Evolutionary conservation across 2,113 vertebrate genomes (phyloP).

Genomic region (Psammodynastes pulverulentus): DNA sequence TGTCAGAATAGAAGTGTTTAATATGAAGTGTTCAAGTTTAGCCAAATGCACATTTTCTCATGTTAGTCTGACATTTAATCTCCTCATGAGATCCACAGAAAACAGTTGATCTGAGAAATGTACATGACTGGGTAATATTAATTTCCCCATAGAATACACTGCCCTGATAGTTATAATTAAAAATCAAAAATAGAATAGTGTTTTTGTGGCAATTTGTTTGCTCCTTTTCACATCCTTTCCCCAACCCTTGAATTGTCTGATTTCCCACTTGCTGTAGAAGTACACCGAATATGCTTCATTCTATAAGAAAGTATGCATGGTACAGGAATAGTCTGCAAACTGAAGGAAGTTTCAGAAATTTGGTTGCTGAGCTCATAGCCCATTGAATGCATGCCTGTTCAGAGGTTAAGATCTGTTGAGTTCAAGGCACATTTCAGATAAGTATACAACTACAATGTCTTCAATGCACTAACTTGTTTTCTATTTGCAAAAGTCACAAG

Average conservation of each 20-base stretch:
- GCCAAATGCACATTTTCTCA: background rate
- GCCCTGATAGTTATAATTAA: background rate
- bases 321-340: background rate
- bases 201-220: background rate
- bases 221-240: background rate
- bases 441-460: background rate
- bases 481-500: background rate
- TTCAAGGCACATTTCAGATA: background rate
- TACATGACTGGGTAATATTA: background rate
- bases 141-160: background rate
- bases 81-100: background rate
- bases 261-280: background rate
- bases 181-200: background rate
- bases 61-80: background rate
- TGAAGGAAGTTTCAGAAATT: background rate
- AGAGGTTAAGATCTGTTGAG: background rate
- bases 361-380: background rate
- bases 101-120: background rate
- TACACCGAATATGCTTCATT: background rate
- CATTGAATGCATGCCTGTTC: background rate
- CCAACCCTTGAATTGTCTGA: background rate
- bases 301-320: background rate
- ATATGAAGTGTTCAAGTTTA: background rate
- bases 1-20: background rate
- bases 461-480: background rate